Evolutionary conservation across 2,797 vertebrate genomes (phyloP), one percentile per base, ranked within the genome.

Genomic region (Neomorphus geoffroyi): DNA sequence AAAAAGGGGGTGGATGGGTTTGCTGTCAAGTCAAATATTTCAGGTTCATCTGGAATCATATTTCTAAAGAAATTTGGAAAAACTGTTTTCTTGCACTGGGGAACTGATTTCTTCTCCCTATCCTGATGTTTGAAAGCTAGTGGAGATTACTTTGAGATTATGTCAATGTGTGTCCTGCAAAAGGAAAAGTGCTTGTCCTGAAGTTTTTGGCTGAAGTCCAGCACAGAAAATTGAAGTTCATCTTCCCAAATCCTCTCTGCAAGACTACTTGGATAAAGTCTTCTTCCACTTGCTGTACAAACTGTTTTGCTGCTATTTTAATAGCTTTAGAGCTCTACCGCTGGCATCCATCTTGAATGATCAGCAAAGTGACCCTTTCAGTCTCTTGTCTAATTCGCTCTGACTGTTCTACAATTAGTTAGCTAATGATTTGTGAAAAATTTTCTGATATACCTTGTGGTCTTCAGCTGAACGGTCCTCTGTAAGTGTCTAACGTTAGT

Each of bases 351-450:
- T 92, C 93, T 72, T 45, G 75, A 70, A 72, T 27, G 91, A 83
- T 75, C 80, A 84, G 77, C 82, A 86, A 88, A 95, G 89, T 81
- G 82, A 94, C 87, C 93, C 93, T 30, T 88, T 75, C 69, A 81
- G 70, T 73, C 81, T 90, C 85, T 21, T 7, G 18, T 56, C 80
- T 66, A 28, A 94, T 60, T 90, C 45, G 4, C 32, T 8, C 56
- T 74, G 88, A 51, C 81, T 88, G 51, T 56, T 91, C 85, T 97
- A 71, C 70, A 91, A 58, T 93, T 95, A 95, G 94, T 84, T 91
- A 79, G 82, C 73, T 93, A 95, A 97, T 64, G 94, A 79, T 86
- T 95, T 96, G 93, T 91, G 85, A 96, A 96, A 86, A 79, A 92
- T 82, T 94, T 95, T 77, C 90, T 88, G 93, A 66, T 82, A 62